Evolutionary conservation across 37 sponge, comb jelly and placozoan species (phyloP), one percentile per base, ranked within the genome.

Genomic region (Halichondria panicea): DNA sequence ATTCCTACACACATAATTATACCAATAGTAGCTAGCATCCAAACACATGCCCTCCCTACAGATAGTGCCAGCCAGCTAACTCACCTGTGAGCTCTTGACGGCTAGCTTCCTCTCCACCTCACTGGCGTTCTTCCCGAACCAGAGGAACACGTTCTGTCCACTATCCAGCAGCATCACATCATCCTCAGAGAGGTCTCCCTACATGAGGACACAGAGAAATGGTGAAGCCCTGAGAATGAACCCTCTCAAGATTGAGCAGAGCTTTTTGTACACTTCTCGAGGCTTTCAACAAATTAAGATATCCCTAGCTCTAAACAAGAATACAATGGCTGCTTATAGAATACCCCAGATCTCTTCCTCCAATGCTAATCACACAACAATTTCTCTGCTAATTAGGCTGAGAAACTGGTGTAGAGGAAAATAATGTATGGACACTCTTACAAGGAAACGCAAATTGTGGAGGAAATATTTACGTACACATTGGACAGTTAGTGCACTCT

Each of bases 101-200:
- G 89, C 81, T 18, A 98, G 81, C 57, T 95, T 98, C 80, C 85
- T 90, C 67, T 93, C 99, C 37, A 98, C 80, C 18, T 98, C 99
- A 80, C 89, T 93, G 42, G 89, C 67, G 19, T 38, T 57, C 24
- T 56, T 50, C 15, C 99, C 99, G 60, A 98, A 84, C 99, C 99
- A 98, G 1, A 98, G 36, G 55, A 95, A 98, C 41, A 97, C 85
- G 82, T 87, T 85, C 30, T 70, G 55, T 4, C 99, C 99, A 39
- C 58, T 90, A 61, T 98, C 99, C 66, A 98, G 75, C 15, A 98
- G 77, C 95, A 98, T 95, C 25, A 91, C 96, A 83, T 98, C 99
- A 62, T 98, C 96, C 36, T 95, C 81, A 24, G 81, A 84, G 31
- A 98, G 64, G 43, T 95, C 94, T 62, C 83, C 96, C 95, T 94